phyloP scores from a whole-genome alignment of 2,797 vertebrate genomes.

The Graptemys geographica region DNA sequence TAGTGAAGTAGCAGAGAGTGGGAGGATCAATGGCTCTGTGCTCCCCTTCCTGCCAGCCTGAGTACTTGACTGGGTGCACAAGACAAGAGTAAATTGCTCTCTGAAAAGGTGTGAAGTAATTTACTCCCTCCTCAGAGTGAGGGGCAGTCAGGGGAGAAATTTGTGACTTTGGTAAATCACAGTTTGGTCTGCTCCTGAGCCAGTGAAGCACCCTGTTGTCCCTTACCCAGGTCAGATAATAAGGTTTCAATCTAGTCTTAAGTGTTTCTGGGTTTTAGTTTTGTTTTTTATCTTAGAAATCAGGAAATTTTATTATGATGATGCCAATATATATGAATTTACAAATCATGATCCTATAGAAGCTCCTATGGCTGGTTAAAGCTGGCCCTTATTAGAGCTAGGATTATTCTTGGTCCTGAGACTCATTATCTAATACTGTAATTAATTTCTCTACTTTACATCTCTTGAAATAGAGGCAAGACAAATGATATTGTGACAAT shows the following conservation, averaged over 20 bases:
- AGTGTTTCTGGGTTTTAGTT: neutral
- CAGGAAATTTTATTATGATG: neutral
- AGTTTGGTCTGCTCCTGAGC: neutral
- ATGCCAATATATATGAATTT: neutral
- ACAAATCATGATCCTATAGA: neutral
- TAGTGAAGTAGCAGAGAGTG: neutral
- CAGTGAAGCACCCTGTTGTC: neutral
- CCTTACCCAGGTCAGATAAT: neutral
- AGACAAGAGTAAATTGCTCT: neutral
- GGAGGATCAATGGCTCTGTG: neutral
- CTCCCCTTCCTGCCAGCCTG: neutral
- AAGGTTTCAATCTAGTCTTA: neutral
- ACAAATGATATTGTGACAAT: neutral
- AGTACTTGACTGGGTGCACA: neutral
- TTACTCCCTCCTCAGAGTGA: neutral
- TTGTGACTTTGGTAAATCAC: neutral
- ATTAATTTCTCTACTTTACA: neutral
- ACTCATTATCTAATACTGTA: neutral
- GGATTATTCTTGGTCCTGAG: neutral
- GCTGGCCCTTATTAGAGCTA: neutral
- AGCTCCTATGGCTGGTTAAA: neutral
- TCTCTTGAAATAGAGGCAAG: neutral
- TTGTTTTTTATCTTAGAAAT: neutral
- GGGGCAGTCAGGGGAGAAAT: neutral
- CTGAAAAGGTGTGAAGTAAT: neutral